Conservation (phyloP, 2,113 vertebrate species). For the Sceloporus tristichus region DNA sequence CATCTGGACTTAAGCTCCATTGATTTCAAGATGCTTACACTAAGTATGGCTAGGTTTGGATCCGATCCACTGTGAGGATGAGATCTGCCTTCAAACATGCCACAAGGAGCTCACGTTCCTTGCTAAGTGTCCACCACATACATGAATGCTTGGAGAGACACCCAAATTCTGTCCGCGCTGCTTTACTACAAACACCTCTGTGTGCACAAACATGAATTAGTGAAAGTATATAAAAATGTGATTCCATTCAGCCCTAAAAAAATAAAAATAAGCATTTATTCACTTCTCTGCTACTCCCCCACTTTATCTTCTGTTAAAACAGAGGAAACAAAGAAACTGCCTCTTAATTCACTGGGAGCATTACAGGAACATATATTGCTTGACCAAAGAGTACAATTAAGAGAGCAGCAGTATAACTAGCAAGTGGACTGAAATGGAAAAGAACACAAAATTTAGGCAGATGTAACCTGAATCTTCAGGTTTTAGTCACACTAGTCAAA, state of each 20-base stretch:
- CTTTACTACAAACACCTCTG: neutral
- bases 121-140: neutral
- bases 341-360: neutral
- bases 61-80: neutral
- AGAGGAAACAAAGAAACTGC: neutral
- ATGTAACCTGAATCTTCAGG: slow-evolving; percentile 36
- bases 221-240: neutral
- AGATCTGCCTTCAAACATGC: neutral
- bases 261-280: neutral
- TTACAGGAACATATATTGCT: neutral
- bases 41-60: neutral
- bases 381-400: neutral
- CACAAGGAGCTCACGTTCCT: neutral
- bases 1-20: neutral
- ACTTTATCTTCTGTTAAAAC: neutral
- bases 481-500: slow-evolving; percentile 36
- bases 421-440: neutral
- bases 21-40: neutral
- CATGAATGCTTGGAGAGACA: neutral
- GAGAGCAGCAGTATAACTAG: slow-evolving; percentile 40
- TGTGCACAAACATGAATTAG: too few relatives aligned
- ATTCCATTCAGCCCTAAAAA: neutral
- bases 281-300: neutral
- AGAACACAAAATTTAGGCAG: slow-evolving; percentile 35
- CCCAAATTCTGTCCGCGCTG: neutral